Base-by-base conservation (phyloP, 2,113 vertebrate species). In the Ivindomyrus marchei region DNA sequence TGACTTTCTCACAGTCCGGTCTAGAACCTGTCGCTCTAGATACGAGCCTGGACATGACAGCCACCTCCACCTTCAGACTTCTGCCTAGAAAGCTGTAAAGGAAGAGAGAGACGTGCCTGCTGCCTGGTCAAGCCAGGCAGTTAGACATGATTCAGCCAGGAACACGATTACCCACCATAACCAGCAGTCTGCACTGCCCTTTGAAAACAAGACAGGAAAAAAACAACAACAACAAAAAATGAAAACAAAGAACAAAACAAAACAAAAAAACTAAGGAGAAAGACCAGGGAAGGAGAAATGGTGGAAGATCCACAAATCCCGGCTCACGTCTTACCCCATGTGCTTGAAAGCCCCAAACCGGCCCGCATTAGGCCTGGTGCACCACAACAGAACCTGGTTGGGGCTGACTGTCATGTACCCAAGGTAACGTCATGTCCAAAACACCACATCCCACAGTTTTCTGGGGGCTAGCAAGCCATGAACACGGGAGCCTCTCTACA, bases 391-490 rank as follows among this genome's bases (percentile, higher is more conserved):
- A 97, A 94, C 97, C 97, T 99, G 98, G 97, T 98, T 98, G 97
- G 98, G 97, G 98, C 97, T 98, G 98, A 97, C 97, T 98, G 97
- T 99, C 98, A 99, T 99, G 98, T 98, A 99, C 97, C 97, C 98
- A 99, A 99, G 98, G 98, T 96, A 99, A 99, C 97, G 97, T 96
- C 98, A 97, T 96, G 97, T 98, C 97, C 97, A 97, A 56, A 95
- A 96, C 96, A 97, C 97, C 96, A 97, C 95, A 94, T 98, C 98
- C 97, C 98, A 99, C 98, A 96, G 93, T 98, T 98, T 99, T 97
- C 98, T 98, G 98, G 97, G 97, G 96, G 96, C 94, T 93, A 95
- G 96, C 96, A 95, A 96, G 96, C 95, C 95, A 92, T 92, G 91
- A 92, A 97, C 97, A 97, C 94, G 97, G 97, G 97, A 96, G 97